Conservation (phyloP, 53 echinoderm and acorn worm genomes). For the Echinometra lucunter region DNA sequence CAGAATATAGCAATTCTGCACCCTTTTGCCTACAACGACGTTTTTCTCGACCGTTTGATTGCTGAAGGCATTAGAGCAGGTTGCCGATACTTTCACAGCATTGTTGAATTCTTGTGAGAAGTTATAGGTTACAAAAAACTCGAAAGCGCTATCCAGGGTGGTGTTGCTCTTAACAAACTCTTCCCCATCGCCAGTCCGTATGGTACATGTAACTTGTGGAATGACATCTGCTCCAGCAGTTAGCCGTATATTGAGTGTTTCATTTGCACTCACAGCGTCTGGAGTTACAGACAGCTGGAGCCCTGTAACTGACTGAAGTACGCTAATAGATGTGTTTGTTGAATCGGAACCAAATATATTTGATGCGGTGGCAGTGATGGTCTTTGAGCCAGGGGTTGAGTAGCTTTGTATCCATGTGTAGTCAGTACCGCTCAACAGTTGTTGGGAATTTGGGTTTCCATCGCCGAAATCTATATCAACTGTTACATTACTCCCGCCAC, state of each 20-base stretch:
- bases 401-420: slow-evolving; percentile 29
- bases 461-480: slow-evolving; percentile 19
- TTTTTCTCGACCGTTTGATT: slow-evolving; percentile 15
- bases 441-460: neutral
- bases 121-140: neutral
- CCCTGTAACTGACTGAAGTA: slow-evolving; percentile 35
- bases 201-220: neutral
- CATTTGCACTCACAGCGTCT: neutral
- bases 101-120: slow-evolving; percentile 1
- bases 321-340: neutral
- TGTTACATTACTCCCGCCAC: slow-evolving; percentile 29
- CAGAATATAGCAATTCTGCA: slow-evolving; percentile 27
- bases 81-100: slow-evolving; percentile 17
- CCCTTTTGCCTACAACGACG: slow-evolving; percentile 34
- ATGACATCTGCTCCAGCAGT: neutral
- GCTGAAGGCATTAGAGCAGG: slow-evolving; percentile 20
- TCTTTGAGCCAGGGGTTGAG: slow-evolving; percentile 2
- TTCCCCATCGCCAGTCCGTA: slow-evolving; percentile 37
- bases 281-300: neutral
- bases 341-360: slow-evolving; percentile 23
- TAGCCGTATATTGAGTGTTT: neutral
- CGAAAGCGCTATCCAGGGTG: neutral
- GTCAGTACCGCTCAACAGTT: neutral
- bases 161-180: neutral
- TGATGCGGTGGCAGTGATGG: slow-evolving; percentile 31